A percentile compares a stretch with the other conserved stretches of the same genome.
Conservation (phyloP, 2,113 vertebrate genomes). For the Edolisoma coerulescens region DNA sequence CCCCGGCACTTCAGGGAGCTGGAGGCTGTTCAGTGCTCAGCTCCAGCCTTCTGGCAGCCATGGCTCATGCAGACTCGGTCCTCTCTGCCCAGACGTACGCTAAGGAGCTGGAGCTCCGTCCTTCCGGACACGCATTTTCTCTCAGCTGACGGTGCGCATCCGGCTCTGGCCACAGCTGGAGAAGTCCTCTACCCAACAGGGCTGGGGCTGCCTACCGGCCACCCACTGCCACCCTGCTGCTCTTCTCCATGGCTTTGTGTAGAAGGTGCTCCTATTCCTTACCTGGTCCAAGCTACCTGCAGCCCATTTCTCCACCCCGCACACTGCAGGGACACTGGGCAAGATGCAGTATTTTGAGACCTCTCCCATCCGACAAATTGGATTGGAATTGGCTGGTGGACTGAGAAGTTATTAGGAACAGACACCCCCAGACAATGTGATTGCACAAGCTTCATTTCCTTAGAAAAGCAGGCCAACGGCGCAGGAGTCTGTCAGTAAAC, state of each 20-base stretch:
- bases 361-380: background rate
- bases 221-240: background rate
- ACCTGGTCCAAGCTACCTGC: background rate
- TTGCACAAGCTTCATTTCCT: conserved; percentile 67
- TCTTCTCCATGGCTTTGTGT: background rate
- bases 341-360: background rate
- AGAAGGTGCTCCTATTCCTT: background rate
- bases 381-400: conserved; percentile 56
- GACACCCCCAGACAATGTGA: conserved; percentile 64
- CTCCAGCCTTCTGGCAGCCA: background rate
- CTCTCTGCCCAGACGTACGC: background rate
- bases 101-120: background rate
- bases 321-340: background rate
- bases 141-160: background rate
- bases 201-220: background rate
- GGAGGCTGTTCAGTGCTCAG: background rate
- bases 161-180: background rate
- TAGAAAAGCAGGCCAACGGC: conserved; percentile 50
- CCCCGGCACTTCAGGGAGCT: fast-evolving
- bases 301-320: background rate
- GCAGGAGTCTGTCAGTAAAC: conserved; percentile 60
- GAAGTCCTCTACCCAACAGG: background rate
- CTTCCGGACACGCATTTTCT: background rate
- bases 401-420: conserved; percentile 60
- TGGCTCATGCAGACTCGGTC: background rate